These are phyloP conservation scores for Hippocampus barbouri DNA, from an alignment of 2,113 vertebrate genomes.

Conservation along the genomic window DNA sequence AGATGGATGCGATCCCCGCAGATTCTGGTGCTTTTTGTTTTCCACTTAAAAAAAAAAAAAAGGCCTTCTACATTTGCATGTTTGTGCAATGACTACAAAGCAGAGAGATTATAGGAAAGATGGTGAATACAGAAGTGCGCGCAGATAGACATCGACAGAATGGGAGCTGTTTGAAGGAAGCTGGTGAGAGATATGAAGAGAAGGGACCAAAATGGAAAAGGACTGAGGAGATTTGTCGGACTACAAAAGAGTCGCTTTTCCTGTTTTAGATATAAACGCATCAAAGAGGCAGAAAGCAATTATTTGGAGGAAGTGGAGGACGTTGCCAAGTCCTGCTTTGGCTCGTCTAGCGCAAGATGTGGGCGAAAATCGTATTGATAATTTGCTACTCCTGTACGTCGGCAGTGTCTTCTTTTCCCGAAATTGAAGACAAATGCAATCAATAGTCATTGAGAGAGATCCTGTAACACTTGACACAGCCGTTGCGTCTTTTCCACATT, in stretches of 20 bases:
- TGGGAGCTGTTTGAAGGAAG: conserved; percentile 42
- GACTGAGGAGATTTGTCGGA: conserved; percentile 47
- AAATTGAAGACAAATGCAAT: conserved; percentile 49
- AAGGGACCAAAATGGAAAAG: conserved; percentile 30
- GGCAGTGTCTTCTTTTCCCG: neutral
- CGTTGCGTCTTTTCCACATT: neutral
- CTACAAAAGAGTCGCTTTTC: conserved; percentile 37
- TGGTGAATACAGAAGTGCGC: conserved; percentile 34
- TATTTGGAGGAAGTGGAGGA: conserved; percentile 16
- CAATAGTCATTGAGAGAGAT: conserved; percentile 59
- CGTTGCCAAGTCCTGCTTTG: conserved; percentile 3
- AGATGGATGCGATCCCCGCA: conserved; percentile 38
- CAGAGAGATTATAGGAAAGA: conserved; percentile 8
- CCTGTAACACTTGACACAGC: conserved; percentile 46
- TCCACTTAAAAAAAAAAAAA: conserved; percentile 17
- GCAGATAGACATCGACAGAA: conserved; percentile 45
- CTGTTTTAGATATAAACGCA: conserved; percentile 32
- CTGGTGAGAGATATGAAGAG: conserved; percentile 41
- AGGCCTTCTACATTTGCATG: conserved; percentile 26
- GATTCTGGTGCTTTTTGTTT: conserved; percentile 10
- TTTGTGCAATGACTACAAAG: neutral
- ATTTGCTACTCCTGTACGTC: conserved; percentile 8
- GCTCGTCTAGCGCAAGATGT: conserved; percentile 9
- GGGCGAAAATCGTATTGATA: neutral
- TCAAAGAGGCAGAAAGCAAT: conserved; percentile 19